These are phyloP conservation scores for Micromesistius poutassou DNA, from an alignment of 2,797 vertebrate genomes.

Conservation along the genomic window DNA sequence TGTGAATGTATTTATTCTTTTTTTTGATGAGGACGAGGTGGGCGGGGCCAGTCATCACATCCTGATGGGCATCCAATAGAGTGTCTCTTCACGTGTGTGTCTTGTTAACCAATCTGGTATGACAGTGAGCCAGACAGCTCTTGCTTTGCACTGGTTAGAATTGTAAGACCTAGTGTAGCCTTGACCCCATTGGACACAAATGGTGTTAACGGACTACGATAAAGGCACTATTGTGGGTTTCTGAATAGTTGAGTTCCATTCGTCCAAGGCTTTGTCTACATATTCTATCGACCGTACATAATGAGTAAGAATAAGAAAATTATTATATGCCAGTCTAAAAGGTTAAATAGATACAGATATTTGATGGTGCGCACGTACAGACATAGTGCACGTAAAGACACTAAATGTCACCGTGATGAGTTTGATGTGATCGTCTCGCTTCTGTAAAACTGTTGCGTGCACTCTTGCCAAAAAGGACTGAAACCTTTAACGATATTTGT, in stretches of 20 bases:
- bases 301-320: conserved; percentile 55
- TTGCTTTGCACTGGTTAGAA: not conserved
- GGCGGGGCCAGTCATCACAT: not conserved
- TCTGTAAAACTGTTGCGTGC: conserved; percentile 52
- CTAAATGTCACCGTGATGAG: conserved; percentile 37
- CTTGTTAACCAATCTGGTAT: not conserved
- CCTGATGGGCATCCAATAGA: not conserved
- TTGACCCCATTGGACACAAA: not conserved
- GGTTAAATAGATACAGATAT: conserved; percentile 31
- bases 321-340: conserved; percentile 42
- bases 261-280: conserved; percentile 46
- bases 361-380: conserved; percentile 24
- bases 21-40: not conserved
- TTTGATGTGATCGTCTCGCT: conserved; percentile 46
- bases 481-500: conserved; percentile 40
- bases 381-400: conserved; percentile 35
- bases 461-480: conserved; percentile 54
- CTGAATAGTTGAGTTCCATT: conserved; percentile 35
- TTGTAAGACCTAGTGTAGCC: not conserved
- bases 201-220: not conserved
- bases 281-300: conserved; percentile 38
- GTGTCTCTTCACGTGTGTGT: not conserved
- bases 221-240: conserved; percentile 34
- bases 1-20: not conserved
- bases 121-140: not conserved